phyloP scores from a whole-genome alignment of 2,888 invertebrate genomes.

The Heliconius hortense region DNA sequence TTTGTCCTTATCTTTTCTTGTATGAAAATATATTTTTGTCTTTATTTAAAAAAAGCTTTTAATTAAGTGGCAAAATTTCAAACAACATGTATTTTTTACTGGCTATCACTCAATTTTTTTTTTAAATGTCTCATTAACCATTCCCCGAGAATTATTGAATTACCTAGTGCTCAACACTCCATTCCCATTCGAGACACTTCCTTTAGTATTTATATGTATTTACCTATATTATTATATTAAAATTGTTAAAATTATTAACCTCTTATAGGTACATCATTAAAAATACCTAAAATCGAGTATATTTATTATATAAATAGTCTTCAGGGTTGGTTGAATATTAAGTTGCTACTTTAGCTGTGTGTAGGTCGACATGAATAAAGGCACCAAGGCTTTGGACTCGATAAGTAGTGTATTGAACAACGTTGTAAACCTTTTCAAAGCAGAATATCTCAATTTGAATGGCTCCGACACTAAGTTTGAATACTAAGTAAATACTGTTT shows the following conservation, averaged over 20 bases:
- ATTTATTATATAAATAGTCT: background rate
- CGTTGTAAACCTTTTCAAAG: slow-evolving; percentile 38
- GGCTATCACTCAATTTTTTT: too few species aligned
- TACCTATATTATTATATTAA: background rate
- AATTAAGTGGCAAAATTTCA: too few species aligned
- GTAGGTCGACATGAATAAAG: background rate
- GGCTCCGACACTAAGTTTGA: slow-evolving; percentile 44
- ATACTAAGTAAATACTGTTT: slow-evolving; percentile 42
- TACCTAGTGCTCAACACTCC: too few species aligned
- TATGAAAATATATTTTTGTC: too few species aligned
- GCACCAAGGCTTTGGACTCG: slow-evolving; percentile 12
- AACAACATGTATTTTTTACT: too few species aligned
- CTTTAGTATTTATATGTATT: too few species aligned
- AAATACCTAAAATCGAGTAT: background rate
- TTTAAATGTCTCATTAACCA: too few species aligned
- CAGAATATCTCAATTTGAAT: slow-evolving; percentile 46
- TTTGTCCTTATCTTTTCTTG: too few species aligned
- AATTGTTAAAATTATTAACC: background rate
- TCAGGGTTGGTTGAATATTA: background rate
- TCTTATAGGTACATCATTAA: background rate
- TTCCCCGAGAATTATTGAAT: background rate
- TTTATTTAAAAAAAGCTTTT: too few species aligned
- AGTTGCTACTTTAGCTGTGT: background rate
- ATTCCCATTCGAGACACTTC: too few species aligned
- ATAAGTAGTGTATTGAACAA: slow-evolving; percentile 33